These are phyloP conservation scores for Leptinotarsa tumamoca DNA, from an alignment of 2,888 invertebrate genomes.

Conservation along the genomic window DNA sequence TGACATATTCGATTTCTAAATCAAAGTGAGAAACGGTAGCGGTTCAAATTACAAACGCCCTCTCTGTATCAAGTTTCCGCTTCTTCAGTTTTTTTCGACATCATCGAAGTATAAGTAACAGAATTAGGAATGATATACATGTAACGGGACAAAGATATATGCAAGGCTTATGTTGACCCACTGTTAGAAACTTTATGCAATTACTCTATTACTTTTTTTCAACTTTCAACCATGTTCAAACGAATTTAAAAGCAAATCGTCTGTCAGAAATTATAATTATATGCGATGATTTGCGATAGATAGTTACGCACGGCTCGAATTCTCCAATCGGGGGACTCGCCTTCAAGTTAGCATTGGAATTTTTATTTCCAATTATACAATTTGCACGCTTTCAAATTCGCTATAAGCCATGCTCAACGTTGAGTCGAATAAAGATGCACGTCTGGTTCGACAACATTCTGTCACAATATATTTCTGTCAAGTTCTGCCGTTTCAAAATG, in stretches of 20 bases:
- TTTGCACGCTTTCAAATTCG: slow-evolving; percentile 1
- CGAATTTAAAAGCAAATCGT: neutral
- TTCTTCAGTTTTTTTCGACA: no score
- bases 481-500: no score
- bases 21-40: neutral
- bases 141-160: no score
- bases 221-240: neutral
- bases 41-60: slow-evolving; percentile 6
- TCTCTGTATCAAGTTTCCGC: neutral
- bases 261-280: neutral
- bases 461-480: no score
- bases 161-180: no score
- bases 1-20: neutral
- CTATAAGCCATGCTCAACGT: no score
- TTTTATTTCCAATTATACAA: neutral
- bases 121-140: no score
- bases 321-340: neutral
- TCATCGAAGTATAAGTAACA: no score
- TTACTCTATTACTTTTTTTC: neutral
- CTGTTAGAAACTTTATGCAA: neutral
- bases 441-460: no score
- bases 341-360: neutral
- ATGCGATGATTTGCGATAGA: neutral
- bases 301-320: neutral
- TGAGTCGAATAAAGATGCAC: no score